These are phyloP conservation scores for Myathropa florea DNA, from an alignment of 2,888 invertebrate species.

Conservation along the genomic window DNA sequence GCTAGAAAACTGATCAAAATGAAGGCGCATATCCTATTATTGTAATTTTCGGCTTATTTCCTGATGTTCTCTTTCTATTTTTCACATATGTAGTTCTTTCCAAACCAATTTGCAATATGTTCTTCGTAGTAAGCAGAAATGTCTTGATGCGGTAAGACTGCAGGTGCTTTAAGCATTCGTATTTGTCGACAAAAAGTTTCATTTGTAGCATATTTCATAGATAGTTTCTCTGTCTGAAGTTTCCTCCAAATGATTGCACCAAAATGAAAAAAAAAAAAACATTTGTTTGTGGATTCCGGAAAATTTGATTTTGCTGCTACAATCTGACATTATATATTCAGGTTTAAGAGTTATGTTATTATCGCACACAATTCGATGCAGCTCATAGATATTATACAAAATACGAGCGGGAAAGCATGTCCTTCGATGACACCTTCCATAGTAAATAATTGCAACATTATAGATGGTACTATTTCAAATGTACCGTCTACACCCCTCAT, in stretches of 20 bases:
- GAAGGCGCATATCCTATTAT: neutral
- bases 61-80: neutral
- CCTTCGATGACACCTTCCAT: too few relatives aligned
- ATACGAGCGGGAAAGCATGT: too few relatives aligned
- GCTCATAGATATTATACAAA: too few relatives aligned
- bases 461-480: too few relatives aligned
- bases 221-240: conserved; percentile 8
- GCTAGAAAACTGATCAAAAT: conserved; percentile 2
- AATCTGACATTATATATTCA: neutral
- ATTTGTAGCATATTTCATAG: neutral
- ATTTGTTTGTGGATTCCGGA: neutral
- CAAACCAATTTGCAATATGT: too few relatives aligned
- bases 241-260: conserved; percentile 22
- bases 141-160: conserved; percentile 13
- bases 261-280: conserved; percentile 20
- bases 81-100: too few relatives aligned
- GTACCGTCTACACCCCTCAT: too few relatives aligned
- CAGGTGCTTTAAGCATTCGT: conserved; percentile 14
- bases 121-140: too few relatives aligned
- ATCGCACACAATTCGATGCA: too few relatives aligned
- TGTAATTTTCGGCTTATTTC: neutral
- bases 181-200: conserved; percentile 12
- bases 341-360: too few relatives aligned
- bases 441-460: too few relatives aligned
- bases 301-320: neutral